Conservation (phyloP, 2,113 vertebrate species). For the Dipodomys stephensi region DNA sequence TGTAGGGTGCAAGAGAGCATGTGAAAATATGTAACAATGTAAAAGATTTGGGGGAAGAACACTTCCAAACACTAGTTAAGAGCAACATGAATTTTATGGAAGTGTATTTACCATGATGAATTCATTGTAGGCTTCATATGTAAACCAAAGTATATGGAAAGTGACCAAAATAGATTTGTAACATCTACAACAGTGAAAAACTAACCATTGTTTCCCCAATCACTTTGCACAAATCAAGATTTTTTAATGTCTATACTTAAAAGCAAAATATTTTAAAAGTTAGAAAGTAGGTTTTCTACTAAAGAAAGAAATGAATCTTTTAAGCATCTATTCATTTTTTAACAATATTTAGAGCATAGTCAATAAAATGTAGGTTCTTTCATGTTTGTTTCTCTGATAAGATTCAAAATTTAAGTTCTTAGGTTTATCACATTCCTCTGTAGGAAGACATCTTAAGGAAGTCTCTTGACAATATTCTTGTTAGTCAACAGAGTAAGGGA, state of each 20-base stretch:
- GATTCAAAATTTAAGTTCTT: neutral
- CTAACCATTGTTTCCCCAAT: neutral
- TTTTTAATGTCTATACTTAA: neutral
- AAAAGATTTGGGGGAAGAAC: slow-evolving; percentile 43
- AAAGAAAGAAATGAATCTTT: neutral
- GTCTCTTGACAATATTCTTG: neutral
- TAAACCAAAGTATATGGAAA: slow-evolving; percentile 32
- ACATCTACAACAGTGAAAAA: neutral
- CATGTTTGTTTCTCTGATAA: neutral
- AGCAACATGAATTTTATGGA: slow-evolving; percentile 62
- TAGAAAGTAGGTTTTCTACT: neutral
- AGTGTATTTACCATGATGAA: slow-evolving; percentile 47
- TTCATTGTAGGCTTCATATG: slow-evolving; percentile 3
- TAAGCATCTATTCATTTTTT: neutral
- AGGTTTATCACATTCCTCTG: no score
- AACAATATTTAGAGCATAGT: neutral
- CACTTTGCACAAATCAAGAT: neutral
- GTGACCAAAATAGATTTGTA: slow-evolving; percentile 27
- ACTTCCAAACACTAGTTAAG: slow-evolving; percentile 41
- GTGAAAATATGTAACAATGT: slow-evolving; percentile 59
- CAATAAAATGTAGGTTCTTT: neutral
- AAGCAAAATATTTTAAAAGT: neutral
- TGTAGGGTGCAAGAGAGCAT: slow-evolving; percentile 48
- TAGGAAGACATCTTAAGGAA: neutral
- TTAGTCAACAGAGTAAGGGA: neutral